Evolutionary conservation across 2,888 invertebrate genomes (phyloP), one percentile per base, ranked within the genome.

Genomic region (Machimus atricapillus): DNA sequence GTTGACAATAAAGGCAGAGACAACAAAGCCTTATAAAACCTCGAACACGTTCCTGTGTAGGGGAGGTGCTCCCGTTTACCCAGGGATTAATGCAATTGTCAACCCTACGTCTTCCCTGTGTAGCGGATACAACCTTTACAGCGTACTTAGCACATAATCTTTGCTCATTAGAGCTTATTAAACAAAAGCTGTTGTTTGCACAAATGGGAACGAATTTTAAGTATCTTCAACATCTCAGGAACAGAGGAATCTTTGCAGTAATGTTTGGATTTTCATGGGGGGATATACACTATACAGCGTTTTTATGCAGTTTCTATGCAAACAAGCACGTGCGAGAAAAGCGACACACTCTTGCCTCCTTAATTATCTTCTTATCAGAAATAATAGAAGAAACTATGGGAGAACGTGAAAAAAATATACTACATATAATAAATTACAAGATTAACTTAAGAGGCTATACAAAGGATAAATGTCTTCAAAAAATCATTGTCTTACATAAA

Each of bases 141-240:
- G 79, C 82, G 85, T 87, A 87, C 88, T 88, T 88, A 85, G 86
- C 87, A 88, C 88, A 87, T 88, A 88, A 88, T 88, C 88, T 87
- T 88, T 73, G 79, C 87, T 88, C 87, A 88, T 88, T 88, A 88
- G 86, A 81, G 86, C 87, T 87, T 87, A 88, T 88, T 88, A 87
- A 87, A 88, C 87, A 88, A 87, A 74, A 88, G 88, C 87, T 88
- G 87, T 85, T 88, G 87, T 88, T 87, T 86, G 85, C 87, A 73
- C 73, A 73, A 83, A 83, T 83, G 83, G 56, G 81, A 81, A 23
- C 56, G 27, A 52, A 56, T 52, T 81, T 81, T 81, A 88, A 85
- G 85, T 31, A 58, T 40, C 37, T 66, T 27, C 23, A 66, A 66
- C 66, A 66, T 66, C 66, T 66, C 66, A 66, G 23, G 12, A 66